Conservation (phyloP, 2,888 invertebrate genomes). For the Campoplex capitator region DNA sequence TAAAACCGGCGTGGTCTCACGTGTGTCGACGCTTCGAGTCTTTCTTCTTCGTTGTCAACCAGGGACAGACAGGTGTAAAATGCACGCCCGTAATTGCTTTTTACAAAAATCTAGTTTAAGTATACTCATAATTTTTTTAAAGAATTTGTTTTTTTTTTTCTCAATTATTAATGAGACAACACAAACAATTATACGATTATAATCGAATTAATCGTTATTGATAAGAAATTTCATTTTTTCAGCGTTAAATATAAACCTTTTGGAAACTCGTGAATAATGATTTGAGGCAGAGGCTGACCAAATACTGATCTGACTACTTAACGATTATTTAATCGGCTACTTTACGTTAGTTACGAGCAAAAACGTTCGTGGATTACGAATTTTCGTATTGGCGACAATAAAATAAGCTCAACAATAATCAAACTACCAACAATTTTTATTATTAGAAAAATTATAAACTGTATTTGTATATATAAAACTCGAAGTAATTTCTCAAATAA, state of each 20-base stretch:
- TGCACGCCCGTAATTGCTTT: background rate
- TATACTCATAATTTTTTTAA: background rate
- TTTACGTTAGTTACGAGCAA: background rate
- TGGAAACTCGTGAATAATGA: constrained; percentile 8
- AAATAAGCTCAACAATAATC: background rate
- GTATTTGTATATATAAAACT: background rate
- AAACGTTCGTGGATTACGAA: background rate
- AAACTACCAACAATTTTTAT: background rate
- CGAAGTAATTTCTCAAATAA: background rate
- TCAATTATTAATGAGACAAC: background rate
- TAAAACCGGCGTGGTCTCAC: constrained; percentile 41
- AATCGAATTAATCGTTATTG: background rate
- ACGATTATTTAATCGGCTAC: constrained; percentile 20
- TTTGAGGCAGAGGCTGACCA: constrained; percentile 30
- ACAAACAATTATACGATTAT: background rate
- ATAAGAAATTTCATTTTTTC: background rate
- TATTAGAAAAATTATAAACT: background rate
- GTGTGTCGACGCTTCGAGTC: constrained; percentile 39
- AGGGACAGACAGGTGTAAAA: background rate
- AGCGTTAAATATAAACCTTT: constrained; percentile 37
- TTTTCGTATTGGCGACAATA: too few species aligned
- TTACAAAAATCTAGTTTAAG: background rate
- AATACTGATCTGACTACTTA: constrained; percentile 50
- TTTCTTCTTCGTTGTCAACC: constrained; percentile 22
- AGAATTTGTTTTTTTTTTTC: background rate